Base-by-base conservation (phyloP, 2,797 vertebrate species). In the Eurystomus glaucurus region DNA sequence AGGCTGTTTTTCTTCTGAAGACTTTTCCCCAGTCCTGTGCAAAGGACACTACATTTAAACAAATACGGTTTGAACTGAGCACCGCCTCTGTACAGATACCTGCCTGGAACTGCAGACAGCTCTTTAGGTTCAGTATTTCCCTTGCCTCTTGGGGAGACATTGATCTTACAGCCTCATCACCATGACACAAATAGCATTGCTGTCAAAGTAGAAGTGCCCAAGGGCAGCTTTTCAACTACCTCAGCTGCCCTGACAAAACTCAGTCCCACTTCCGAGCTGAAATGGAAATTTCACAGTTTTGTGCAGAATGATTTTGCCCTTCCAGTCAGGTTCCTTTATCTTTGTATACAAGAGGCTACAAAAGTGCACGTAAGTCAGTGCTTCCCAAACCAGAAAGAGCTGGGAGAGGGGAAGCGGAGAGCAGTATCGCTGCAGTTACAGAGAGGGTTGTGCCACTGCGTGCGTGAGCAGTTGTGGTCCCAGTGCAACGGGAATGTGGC, bases 71-170 rank as follows among this genome's bases (percentile, higher is more conserved):
- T 54, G 19, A 72, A 35, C 7, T 39, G 26, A 68, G 23, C 19
- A 70, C 19, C 28, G 8, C 0, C 6, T 75, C 84, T 62, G 37
- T 28, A 55, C 39, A 74, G n/a, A 43, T 70, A 70, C 83, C 60
- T 90, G 29, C 13, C 58, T 48, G 37, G 70, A 85, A 70, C 7
- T 62, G 41, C 43, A 88, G 20, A 33, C 0, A 0, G 3, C 16
- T 88, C 60, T 90, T 78, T 69, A 87, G 70, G 18, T 81, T 91
- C 77, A 82, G 37, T 16, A n/a, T 35, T 87, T 85, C 23, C 51
- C 61, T 17, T 23, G 13, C 3, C 31, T 46, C 9, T 28, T 1
- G 4, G 13, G 9, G n/a, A 82, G 17, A 51, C 16, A 13, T 3
- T 29, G 60, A 55, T 54, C 45, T 66, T 25, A 14, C 4, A 80